Conservation (phyloP, 2,797 vertebrate genomes). For the Masticophis lateralis region DNA sequence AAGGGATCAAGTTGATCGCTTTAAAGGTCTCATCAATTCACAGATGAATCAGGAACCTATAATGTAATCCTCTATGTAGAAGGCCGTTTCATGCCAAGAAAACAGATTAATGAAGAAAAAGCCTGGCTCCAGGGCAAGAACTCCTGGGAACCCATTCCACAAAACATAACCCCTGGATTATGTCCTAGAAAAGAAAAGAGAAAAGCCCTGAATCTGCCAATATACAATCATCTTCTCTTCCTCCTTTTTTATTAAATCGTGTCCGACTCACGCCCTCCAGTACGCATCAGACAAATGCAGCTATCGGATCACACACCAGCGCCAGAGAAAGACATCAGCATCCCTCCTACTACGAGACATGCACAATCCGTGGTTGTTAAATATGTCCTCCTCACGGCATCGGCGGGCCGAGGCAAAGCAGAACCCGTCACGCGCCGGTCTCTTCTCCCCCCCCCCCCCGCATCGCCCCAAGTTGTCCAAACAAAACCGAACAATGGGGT, state of each 20-base stretch:
- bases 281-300: background rate
- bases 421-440: background rate
- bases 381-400: background rate
- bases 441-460: too few species aligned
- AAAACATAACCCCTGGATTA: background rate
- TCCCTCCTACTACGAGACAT: background rate
- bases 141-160: background rate
- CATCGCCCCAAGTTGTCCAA: background rate
- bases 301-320: background rate
- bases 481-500: too few species aligned
- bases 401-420: background rate
- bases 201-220: background rate
- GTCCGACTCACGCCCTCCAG: background rate
- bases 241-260: background rate
- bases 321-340: background rate
- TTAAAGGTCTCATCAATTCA: background rate
- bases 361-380: background rate
- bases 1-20: background rate
- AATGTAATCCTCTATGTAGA: too few species aligned
- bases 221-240: background rate
- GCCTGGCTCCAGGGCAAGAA: background rate
- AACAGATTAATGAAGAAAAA: background rate
- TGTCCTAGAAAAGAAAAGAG: background rate
- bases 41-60: background rate
- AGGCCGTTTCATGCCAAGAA: background rate